Base-by-base conservation (phyloP, 2,888 invertebrate species). In the Tinea trinotella region DNA sequence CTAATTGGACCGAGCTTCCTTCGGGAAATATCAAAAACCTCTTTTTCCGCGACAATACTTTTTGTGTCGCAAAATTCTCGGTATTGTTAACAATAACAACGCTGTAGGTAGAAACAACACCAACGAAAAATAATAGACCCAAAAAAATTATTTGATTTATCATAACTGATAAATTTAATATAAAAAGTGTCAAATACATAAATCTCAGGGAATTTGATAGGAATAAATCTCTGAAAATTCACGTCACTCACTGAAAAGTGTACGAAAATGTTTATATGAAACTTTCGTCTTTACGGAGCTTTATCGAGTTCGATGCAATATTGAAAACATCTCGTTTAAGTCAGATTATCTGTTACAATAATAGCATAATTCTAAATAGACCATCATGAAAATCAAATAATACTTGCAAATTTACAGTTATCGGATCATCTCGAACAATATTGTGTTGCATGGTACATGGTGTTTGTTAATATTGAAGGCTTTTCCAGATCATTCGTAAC, bases 1-100 rank as follows among this genome's bases (percentile, higher is more conserved):
- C 87, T 58, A 90, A 76, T 70, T 90, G 89, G 46, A 90, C 66
- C 13, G 89, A 89, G 62, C 89, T 89, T 54, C 90, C 89, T 73
- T 88, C 88, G 1, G 89, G 87, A 66, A 89, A 89, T 59, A 89
- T 72, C 52, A 90, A 62, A 63, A 89, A 89, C 58, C 90, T 75
- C 63, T 88, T 89, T 56, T 76, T 77, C 57, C 89, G 74, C 1
- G 88, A 88, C 53, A 88, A 67, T 36, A 82, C 56, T 59, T 65
- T 62, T 13, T 10, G 3, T 17, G 3, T 10, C 56, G 9, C 48
- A 34, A 18, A 50, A 2, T 13, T 24, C 5, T 24, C 3, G 9
- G 13, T 30, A 18, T 30, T 9, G 10, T 34, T 34, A 13, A 17
- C 5, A 20, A 2, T 50, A 6, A 10, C 13, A 17, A 24, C 40